Percentiles rank a stretch among this genome's conserved stretches.
Evolutionary conservation across 1,140 invertebrate genomes (phyloP).

Genomic region (Temnothorax curvispinosus): DNA sequence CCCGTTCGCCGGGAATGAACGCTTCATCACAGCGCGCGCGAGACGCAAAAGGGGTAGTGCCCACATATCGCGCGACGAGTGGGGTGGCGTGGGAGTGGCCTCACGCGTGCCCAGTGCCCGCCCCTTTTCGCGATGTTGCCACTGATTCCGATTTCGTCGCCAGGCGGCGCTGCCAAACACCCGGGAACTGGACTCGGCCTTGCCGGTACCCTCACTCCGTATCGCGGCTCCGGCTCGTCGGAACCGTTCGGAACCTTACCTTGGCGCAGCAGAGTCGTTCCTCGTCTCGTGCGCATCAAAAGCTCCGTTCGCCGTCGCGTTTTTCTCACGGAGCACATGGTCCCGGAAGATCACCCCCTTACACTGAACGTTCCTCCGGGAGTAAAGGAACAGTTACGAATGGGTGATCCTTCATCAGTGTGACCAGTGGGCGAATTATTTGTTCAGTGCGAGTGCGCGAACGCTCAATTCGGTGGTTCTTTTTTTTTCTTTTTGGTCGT

Average conservation of each 20-base stretch:
- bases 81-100: constrained; percentile 64
- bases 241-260: constrained; percentile 65
- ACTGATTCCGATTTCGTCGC: constrained; percentile 63
- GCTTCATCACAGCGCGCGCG: constrained; percentile 16
- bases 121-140: constrained; percentile 73
- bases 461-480: constrained; percentile 2
- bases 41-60: constrained; percentile 20
- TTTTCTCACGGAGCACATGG: constrained; percentile 36
- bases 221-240: constrained; percentile 76
- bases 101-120: constrained; percentile 57
- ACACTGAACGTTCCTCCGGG: constrained; percentile 34
- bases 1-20: constrained; percentile 43
- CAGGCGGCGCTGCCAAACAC: constrained; percentile 73
- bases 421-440: constrained; percentile 33
- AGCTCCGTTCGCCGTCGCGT: constrained; percentile 32
- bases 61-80: neutral
- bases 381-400: constrained; percentile 37
- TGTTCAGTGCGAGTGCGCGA: constrained; percentile 63
- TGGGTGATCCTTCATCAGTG: neutral
- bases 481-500: neutral
- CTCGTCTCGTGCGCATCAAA: constrained; percentile 33
- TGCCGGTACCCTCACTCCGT: constrained; percentile 82
- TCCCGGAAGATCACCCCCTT: constrained; percentile 27
- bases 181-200: constrained; percentile 65
- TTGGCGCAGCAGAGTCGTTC: constrained; percentile 66